Conservation (phyloP, 2,888 invertebrate genomes). For the Acleris laterana region DNA sequence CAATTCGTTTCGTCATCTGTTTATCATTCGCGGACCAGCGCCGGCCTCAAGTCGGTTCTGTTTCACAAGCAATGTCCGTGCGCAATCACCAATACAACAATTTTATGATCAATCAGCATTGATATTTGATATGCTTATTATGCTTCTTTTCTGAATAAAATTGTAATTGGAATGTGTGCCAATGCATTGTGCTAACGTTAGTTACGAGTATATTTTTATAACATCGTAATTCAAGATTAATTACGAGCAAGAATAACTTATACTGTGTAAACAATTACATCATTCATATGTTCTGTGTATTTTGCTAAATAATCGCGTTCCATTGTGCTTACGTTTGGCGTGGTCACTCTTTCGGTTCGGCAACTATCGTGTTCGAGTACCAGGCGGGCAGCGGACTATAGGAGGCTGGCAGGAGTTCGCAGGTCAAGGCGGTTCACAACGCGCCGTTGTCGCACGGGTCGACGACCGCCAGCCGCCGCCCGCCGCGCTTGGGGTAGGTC, state of each 20-base stretch:
- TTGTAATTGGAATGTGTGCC: constrained; percentile 9
- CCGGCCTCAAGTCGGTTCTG: constrained; percentile 51
- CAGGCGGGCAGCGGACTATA: constrained; percentile 61
- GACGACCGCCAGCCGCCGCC: constrained; percentile 63
- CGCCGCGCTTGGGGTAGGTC: constrained; percentile 63
- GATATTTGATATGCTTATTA: constrained; percentile 43
- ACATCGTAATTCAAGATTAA: constrained; percentile 33
- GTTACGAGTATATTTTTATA: constrained; percentile 23
- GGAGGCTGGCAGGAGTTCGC: constrained; percentile 66
- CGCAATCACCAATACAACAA: constrained; percentile 51
- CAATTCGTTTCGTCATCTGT: constrained; percentile 54
- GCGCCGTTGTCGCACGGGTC: constrained; percentile 60
- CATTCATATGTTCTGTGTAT: constrained; percentile 19
- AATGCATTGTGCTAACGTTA: constrained; percentile 19
- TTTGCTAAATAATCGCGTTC: constrained; percentile 23
- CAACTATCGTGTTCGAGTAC: constrained; percentile 52
- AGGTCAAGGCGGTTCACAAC: constrained; percentile 71
- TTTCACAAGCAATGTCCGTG: constrained; percentile 54
- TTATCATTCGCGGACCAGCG: constrained; percentile 51
- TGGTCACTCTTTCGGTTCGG: constrained; percentile 29
- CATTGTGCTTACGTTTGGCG: constrained; percentile 12
- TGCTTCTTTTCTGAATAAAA: constrained; percentile 13
- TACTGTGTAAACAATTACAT: constrained; percentile 26
- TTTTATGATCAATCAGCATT: constrained; percentile 51
- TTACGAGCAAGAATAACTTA: constrained; percentile 24